These are phyloP conservation scores for Therioaphis trifolii DNA, from an alignment of 2,888 invertebrate genomes.

Conservation along the genomic window DNA sequence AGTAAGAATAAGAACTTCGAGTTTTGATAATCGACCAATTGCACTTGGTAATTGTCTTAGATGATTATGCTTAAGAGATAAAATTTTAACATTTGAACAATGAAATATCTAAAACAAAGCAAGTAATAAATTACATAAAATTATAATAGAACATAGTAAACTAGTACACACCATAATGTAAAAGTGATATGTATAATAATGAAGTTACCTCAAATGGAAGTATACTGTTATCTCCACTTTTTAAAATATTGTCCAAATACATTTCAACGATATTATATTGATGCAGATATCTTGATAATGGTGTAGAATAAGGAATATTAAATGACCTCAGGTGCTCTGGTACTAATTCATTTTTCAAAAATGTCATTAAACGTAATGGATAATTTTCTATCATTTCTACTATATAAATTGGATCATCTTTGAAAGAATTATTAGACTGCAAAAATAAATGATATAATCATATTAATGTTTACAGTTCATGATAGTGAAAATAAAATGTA, in stretches of 20 bases:
- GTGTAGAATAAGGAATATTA: slow-evolving; percentile 64
- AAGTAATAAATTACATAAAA: slow-evolving; percentile 24
- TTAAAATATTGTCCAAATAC: slow-evolving; percentile 70
- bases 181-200: too few relatives aligned
- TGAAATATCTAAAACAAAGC: slow-evolving; percentile 69
- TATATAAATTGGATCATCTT: slow-evolving; percentile 37
- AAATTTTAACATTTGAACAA: slow-evolving; percentile 69
- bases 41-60: slow-evolving; percentile 69
- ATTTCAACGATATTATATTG: slow-evolving; percentile 69
- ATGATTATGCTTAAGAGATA: slow-evolving; percentile 70
- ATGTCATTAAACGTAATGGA: slow-evolving; percentile 64
- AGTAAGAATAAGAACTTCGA: slow-evolving; percentile 69
- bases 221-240: slow-evolving; percentile 69
- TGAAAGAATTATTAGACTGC: neutral
- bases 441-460: neutral
- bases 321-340: slow-evolving; percentile 49
- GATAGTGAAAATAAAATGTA: neutral
- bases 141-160: slow-evolving; percentile 27
- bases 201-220: slow-evolving; percentile 69
- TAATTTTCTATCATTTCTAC: slow-evolving; percentile 62
- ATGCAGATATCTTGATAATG: slow-evolving; percentile 64
- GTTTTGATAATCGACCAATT: slow-evolving; percentile 69
- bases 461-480: neutral
- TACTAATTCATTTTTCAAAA: slow-evolving; percentile 64
- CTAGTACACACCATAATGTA: neutral